A percentile compares a stretch with the other conserved stretches of the same genome.
These are phyloP conservation scores for Martes martes DNA, from an alignment of 2,113 vertebrate genomes.

Conservation along the genomic window DNA sequence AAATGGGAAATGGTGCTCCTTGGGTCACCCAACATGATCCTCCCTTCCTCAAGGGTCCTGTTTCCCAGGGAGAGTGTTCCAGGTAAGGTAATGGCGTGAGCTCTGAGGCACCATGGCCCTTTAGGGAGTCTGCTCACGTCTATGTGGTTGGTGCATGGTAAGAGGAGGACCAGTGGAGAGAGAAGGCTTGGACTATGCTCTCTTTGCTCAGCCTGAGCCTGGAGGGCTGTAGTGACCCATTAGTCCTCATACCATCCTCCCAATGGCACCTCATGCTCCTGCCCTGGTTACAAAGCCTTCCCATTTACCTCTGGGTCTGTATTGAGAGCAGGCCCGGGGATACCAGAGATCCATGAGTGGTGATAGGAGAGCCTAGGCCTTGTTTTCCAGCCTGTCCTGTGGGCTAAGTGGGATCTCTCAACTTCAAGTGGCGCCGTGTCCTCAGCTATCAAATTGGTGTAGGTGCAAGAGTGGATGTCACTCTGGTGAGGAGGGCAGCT, in stretches of 20 bases:
- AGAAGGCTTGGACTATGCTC: not conserved
- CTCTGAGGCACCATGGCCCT: not conserved
- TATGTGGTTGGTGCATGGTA: fast-evolving
- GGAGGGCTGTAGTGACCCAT: not conserved
- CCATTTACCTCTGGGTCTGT: not conserved
- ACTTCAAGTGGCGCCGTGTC: not conserved
- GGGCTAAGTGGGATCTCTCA: not conserved
- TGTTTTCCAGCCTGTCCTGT: not conserved
- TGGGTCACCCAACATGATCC: not conserved
- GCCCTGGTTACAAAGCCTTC: not conserved
- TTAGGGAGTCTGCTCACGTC: not conserved
- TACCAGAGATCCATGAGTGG: not conserved
- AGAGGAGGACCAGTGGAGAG: not conserved
- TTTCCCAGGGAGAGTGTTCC: not conserved
- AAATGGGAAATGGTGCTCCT: not conserved
- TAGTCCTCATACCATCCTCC: not conserved
- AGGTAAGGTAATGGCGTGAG: not conserved
- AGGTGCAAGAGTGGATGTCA: not conserved
- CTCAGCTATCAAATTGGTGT: not conserved
- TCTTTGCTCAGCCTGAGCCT: not conserved
- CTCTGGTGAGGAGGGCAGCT: not conserved
- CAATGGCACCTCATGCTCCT: not conserved
- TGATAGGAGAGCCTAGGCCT: fast-evolving
- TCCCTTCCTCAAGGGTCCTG: not conserved
- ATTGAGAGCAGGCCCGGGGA: not conserved